Percentiles rank a stretch among this genome's conserved stretches.
Evolutionary conservation across 2,113 vertebrate genomes (phyloP).

Genomic region (Tetraodon nigroviridis): DNA sequence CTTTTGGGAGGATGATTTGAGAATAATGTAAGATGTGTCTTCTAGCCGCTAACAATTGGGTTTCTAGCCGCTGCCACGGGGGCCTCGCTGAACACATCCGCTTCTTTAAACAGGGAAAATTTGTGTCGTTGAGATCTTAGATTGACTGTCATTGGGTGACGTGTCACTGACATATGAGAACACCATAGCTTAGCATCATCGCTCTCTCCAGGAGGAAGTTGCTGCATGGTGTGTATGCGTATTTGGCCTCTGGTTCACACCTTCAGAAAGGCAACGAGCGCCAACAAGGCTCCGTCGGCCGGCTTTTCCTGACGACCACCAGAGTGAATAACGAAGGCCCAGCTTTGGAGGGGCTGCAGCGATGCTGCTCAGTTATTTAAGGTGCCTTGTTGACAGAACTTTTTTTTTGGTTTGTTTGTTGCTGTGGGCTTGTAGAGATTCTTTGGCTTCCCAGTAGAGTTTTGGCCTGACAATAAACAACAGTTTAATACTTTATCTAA

Average conservation of each 20-base stretch:
- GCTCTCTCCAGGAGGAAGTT: too few relatives aligned
- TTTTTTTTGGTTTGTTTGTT: slow-evolving; percentile 58
- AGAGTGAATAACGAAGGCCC: slow-evolving; percentile 92
- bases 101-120: too few relatives aligned
- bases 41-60: neutral
- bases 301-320: slow-evolving; percentile 89
- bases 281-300: slow-evolving; percentile 81
- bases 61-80: too few relatives aligned
- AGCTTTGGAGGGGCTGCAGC: slow-evolving; percentile 71
- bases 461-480: slow-evolving; percentile 99
- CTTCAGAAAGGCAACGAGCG: slow-evolving; percentile 78
- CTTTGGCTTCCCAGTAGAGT: slow-evolving; percentile 87
- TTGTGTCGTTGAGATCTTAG: too few relatives aligned
- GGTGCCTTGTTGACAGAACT: slow-evolving; percentile 83
- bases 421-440: slow-evolving; percentile 79
- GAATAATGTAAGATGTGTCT: neutral
- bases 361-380: slow-evolving; percentile 81
- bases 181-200: too few relatives aligned
- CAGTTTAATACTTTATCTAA: slow-evolving; percentile 99
- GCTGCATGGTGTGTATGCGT: neutral
- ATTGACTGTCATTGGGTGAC: too few relatives aligned
- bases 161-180: too few relatives aligned
- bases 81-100: too few relatives aligned
- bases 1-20: neutral
- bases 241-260: slow-evolving; percentile 51